A percentile compares a stretch with the other conserved stretches of the same genome.
Conservation (phyloP, 2,888 invertebrate species). For the Augiades crinisus region DNA sequence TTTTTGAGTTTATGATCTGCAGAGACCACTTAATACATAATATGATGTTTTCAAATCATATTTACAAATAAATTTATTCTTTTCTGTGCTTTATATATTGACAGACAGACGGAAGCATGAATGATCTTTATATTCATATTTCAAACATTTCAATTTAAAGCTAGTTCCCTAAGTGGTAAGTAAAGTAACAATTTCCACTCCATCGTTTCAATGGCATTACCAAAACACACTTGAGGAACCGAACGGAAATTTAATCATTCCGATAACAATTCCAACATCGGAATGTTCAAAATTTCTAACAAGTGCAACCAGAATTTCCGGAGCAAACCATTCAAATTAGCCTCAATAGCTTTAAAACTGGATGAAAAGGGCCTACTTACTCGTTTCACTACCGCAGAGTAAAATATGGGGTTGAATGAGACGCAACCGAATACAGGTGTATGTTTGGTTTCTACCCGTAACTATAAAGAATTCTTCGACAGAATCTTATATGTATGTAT, state of each 20-base stretch:
- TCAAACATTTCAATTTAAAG: neutral
- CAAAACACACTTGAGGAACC: slow-evolving; percentile 6
- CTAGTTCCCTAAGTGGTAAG: neutral
- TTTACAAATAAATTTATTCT: too few relatives aligned
- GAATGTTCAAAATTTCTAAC: slow-evolving; percentile 45
- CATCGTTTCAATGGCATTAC: slow-evolving; percentile 1
- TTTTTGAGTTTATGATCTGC: too few relatives aligned
- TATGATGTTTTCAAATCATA: too few relatives aligned
- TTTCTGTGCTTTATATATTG: too few relatives aligned
- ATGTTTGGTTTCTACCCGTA: too few relatives aligned
- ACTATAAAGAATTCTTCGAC: too few relatives aligned
- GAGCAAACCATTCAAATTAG: slow-evolving; percentile 78
- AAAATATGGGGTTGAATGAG: too few relatives aligned
- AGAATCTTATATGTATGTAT: too few relatives aligned
- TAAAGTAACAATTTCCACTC: neutral
- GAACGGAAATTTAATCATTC: slow-evolving; percentile 26
- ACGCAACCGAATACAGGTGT: too few relatives aligned
- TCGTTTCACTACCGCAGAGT: neutral
- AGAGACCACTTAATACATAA: too few relatives aligned
- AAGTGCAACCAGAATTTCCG: slow-evolving; percentile 59
- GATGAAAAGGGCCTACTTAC: slow-evolving; percentile 64
- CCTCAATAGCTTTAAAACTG: slow-evolving; percentile 72
- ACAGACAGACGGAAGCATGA: too few relatives aligned
- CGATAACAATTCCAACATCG: slow-evolving; percentile 33
- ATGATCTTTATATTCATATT: too few relatives aligned